Percentiles rank a stretch among this genome's conserved stretches.
Conservation (phyloP, 1,140 invertebrate genomes). For the Cydia pomonella region DNA sequence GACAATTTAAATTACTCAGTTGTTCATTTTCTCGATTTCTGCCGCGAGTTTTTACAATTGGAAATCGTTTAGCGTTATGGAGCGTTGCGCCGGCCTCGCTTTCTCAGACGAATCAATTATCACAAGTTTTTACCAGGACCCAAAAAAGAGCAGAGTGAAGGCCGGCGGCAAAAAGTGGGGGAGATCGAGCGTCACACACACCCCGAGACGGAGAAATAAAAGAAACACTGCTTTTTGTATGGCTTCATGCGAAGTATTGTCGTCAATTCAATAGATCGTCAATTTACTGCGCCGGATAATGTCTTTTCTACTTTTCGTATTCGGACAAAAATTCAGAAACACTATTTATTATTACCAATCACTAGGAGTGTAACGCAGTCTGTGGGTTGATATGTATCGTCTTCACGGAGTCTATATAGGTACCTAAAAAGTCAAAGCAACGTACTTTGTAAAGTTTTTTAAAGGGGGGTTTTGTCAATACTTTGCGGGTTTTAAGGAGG, state of each 20-base stretch:
- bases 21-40: too few relatives aligned
- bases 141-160: neutral
- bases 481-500: too few relatives aligned
- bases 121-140: neutral
- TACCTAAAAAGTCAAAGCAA: too few relatives aligned
- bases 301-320: too few relatives aligned
- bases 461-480: too few relatives aligned
- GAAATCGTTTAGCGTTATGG: slow-evolving; percentile 5
- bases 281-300: neutral
- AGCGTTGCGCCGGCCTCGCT: slow-evolving; percentile 7
- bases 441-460: too few relatives aligned
- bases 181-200: neutral
- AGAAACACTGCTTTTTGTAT: neutral
- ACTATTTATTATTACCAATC: too few relatives aligned
- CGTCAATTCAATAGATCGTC: neutral
- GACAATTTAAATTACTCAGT: too few relatives aligned
- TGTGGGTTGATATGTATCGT: too few relatives aligned
- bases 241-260: neutral
- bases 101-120: slow-evolving; percentile 13
- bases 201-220: neutral
- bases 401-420: too few relatives aligned
- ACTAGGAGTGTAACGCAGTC: too few relatives aligned
- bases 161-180: slow-evolving; percentile 1
- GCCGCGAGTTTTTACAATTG: slow-evolving; percentile 7
- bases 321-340: too few relatives aligned